Percentiles rank a stretch among this genome's conserved stretches.
Conservation (phyloP, 2,113 vertebrate species). For the Manacus vitellinus region DNA sequence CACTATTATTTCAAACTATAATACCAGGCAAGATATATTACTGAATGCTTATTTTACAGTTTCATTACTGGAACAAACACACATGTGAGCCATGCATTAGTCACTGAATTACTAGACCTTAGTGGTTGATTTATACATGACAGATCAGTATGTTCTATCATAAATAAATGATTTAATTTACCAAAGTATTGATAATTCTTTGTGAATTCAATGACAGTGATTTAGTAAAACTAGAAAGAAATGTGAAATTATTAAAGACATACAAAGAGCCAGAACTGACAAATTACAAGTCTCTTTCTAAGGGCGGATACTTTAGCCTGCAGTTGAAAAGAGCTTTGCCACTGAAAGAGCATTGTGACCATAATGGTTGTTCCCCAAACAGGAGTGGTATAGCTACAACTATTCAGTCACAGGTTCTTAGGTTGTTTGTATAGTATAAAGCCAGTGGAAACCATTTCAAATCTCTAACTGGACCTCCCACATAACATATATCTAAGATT, state of each 20-base stretch:
- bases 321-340: slow-evolving; percentile 53
- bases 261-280: not conserved
- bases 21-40: not conserved
- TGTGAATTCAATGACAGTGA: not conserved
- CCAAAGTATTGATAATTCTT: not conserved
- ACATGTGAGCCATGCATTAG: not conserved
- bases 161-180: not conserved
- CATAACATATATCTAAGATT: slow-evolving; percentile 19
- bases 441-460: slow-evolving; percentile 20
- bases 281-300: slow-evolving; percentile 28
- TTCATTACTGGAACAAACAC: not conserved
- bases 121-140: not conserved
- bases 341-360: slow-evolving; percentile 50
- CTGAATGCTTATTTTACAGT: not conserved
- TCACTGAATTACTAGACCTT: not conserved
- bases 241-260: not conserved
- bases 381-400: slow-evolving; percentile 37
- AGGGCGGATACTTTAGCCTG: not conserved
- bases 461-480: slow-evolving; percentile 56
- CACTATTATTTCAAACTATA: not conserved
- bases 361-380: slow-evolving; percentile 30
- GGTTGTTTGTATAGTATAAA: slow-evolving; percentile 60
- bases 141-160: not conserved
- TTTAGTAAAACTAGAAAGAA: not conserved
- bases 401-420: slow-evolving; percentile 52